Evolutionary conservation across 2,797 vertebrate species (phyloP).

Genomic region (Pseudopleuronectes americanus): DNA sequence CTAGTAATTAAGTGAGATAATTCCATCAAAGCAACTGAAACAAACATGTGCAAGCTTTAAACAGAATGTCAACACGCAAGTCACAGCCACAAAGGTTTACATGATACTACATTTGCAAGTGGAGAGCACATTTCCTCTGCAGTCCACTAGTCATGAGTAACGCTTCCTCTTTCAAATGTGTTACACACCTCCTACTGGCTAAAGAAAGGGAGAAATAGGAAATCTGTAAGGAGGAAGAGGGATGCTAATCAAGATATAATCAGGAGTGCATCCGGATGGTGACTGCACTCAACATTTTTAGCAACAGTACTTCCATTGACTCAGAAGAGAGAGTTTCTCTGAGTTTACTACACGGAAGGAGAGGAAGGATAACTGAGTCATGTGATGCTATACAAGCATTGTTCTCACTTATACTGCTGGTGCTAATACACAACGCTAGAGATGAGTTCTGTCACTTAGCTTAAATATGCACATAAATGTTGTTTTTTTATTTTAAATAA

Average conservation of each 20-base stretch:
- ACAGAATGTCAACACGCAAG: too few species aligned
- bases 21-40: too few species aligned
- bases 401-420: slow-evolving; percentile 12
- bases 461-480: not conserved
- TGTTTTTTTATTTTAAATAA: not conserved
- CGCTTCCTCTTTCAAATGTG: slow-evolving; percentile 52
- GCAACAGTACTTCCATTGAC: not conserved
- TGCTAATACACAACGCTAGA: not conserved
- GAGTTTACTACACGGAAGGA: slow-evolving; percentile 19
- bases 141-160: slow-evolving; percentile 23
- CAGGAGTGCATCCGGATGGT: slow-evolving; percentile 1
- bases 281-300: not conserved
- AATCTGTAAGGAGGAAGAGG: slow-evolving; percentile 32
- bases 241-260: slow-evolving; percentile 15
- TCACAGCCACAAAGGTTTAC: slow-evolving; percentile 17
- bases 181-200: slow-evolving; percentile 7
- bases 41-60: too few species aligned
- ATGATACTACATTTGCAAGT: slow-evolving; percentile 19
- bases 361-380: not conserved
- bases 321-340: slow-evolving; percentile 29
- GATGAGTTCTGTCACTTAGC: slow-evolving; percentile 8
- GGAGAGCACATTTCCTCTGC: slow-evolving; percentile 42
- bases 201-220: slow-evolving; percentile 13
- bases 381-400: slow-evolving; percentile 22
- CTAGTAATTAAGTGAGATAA: slow-evolving; percentile 37